These are phyloP conservation scores for Nothoprocta pentlandii DNA, from an alignment of 2,113 vertebrate genomes.

Conservation along the genomic window DNA sequence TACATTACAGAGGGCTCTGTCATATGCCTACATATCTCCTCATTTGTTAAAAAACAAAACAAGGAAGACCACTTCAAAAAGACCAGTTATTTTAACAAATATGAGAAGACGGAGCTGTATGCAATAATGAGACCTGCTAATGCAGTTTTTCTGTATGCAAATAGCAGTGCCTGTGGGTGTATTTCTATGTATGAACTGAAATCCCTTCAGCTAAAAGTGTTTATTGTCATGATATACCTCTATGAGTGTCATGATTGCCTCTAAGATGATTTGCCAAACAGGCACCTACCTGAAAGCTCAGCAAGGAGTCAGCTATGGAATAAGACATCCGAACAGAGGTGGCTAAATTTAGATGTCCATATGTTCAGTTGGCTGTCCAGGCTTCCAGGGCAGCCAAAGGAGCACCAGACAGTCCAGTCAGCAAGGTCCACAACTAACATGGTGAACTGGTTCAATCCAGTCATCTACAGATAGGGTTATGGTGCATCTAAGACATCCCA, in stretches of 20 bases:
- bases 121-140: neutral
- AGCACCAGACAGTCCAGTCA: neutral
- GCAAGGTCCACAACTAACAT: neutral
- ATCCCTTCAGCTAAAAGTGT: neutral
- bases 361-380: neutral
- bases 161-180: neutral
- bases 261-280: neutral
- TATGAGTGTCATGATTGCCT: neutral
- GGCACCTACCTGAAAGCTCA: neutral
- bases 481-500: fast-evolving
- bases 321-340: neutral
- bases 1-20: neutral
- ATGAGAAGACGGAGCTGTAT: neutral
- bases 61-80: neutral
- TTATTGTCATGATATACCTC: neutral
- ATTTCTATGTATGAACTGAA: neutral
- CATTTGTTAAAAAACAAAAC: neutral
- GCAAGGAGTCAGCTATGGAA: neutral
- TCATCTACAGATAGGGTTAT: neutral
- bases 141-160: neutral
- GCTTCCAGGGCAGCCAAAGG: neutral
- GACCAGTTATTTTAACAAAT: neutral
- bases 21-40: neutral
- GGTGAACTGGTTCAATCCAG: neutral
- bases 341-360: neutral